Evolutionary conservation across 2,797 vertebrate species (phyloP).

Genomic region (Tokudaia tokunoshimensis): DNA sequence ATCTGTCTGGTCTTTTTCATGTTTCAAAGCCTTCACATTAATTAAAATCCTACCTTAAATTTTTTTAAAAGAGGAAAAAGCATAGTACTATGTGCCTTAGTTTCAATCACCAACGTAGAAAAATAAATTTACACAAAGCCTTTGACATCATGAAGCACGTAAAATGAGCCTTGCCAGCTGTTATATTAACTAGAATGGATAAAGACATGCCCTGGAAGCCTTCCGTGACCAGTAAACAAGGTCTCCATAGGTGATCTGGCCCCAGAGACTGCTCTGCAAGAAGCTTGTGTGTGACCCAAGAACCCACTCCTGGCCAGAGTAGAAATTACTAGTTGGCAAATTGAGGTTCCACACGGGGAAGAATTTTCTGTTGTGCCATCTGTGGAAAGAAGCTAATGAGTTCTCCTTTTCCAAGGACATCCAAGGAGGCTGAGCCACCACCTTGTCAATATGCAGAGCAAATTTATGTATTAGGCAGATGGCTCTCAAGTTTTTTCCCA

Average conservation of each 20-base stretch:
- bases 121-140: neutral
- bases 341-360: neutral
- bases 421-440: conserved; percentile 62
- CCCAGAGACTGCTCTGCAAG: neutral
- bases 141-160: neutral
- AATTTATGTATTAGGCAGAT: conserved; percentile 74
- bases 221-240: conserved; percentile 1
- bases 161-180: neutral
- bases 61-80: neutral
- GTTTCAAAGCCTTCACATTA: neutral
- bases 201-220: neutral
- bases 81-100: neutral
- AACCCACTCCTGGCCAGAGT: conserved; percentile 36
- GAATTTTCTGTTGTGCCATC: conserved; percentile 43
- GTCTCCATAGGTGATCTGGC: neutral
- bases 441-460: conserved; percentile 69
- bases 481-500: conserved; percentile 68
- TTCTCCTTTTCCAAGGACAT: conserved; percentile 70
- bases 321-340: conserved; percentile 45
- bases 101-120: neutral
- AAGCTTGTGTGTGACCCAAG: neutral
- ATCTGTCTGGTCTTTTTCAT: neutral
- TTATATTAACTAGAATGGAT: conserved; percentile 10
- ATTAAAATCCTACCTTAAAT: neutral
- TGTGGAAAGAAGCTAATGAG: conserved; percentile 57